A percentile compares a stretch with the other conserved stretches of the same genome.
Evolutionary conservation across 2,888 invertebrate species (phyloP).

Genomic region (Pyrocoelia pectoralis): DNA sequence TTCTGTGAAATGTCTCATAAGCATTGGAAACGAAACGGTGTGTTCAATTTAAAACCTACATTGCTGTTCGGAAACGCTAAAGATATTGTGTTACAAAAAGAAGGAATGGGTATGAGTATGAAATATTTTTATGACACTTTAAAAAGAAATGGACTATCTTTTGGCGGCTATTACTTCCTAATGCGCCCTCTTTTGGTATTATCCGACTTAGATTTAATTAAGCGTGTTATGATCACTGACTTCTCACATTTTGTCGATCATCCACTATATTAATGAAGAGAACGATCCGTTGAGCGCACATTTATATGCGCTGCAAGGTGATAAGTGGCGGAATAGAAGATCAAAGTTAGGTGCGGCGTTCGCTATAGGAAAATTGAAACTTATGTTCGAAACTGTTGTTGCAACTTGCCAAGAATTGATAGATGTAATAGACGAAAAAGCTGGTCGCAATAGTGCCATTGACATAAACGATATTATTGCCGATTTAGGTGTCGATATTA

Average conservation of each 20-base stretch:
- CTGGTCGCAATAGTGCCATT: constrained; percentile 8
- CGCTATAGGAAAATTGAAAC: constrained; percentile 61
- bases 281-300: constrained; percentile 55
- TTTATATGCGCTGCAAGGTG: constrained; percentile 56
- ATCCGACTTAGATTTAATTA: constrained; percentile 56
- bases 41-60: neutral
- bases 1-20: neutral
- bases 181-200: constrained; percentile 22
- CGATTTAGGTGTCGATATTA: constrained; percentile 55
- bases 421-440: constrained; percentile 36
- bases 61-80: constrained; percentile 1
- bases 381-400: constrained; percentile 59
- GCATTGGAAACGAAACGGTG: neutral
- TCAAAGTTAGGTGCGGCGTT: constrained; percentile 62
- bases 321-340: constrained; percentile 61
- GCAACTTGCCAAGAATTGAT: constrained; percentile 50
- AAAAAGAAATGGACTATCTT: constrained; percentile 16
- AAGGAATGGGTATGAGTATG: neutral
- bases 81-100: constrained; percentile 15
- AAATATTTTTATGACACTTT: constrained; percentile 19
- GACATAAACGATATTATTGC: constrained; percentile 45
- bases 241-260: constrained; percentile 60
- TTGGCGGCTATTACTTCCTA: constrained; percentile 27
- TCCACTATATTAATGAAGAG: constrained; percentile 55
- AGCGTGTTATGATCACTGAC: constrained; percentile 57